Evolutionary conservation across 2,113 vertebrate genomes (phyloP), one percentile per base, ranked within the genome.

Genomic region (Australoheros scitulus): DNA sequence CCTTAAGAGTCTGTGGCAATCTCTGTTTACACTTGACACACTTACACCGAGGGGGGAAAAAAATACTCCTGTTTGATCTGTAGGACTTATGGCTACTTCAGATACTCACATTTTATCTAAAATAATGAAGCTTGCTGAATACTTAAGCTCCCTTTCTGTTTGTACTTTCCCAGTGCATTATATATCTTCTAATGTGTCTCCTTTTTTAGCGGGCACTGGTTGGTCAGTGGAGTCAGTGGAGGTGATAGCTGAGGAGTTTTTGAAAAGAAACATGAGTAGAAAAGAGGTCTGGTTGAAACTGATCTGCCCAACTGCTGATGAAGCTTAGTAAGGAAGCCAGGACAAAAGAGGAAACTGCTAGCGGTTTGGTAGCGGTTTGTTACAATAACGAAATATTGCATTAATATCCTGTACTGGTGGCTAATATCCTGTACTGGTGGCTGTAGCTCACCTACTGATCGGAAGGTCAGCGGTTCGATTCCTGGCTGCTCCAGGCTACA

Each of bases 231-330:
- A 50, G 15, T 70, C 43, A 2, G 65, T 20, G 18, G 15, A 0
- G 43, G 52, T 70, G 43, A 32, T 3, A 0, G 18, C 6, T 70
- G 29, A 70, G 1, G 10, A 1, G 43, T 13, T 72, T 52, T 72
- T 52, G 15, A 72, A 52, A 52, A 11, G 43, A 52, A 70, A 72
- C 24, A 52, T 52, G 65, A 52, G 65, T 52, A 72, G 65, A 52
- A 13, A 11, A 3, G 43, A 72, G 65, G 65, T 24, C 65, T 52
- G 6, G 65, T 11, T 52, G 65, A 72, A 72, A 29, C 15, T 8
- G 65, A 70, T 70, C 43, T 20, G 6, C 24, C 1, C 3, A 3
- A 20, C 10, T 2, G 6, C 65, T 72, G 29, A 50, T 70, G 17
- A 70, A 7, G 64, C 64, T 70, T 70, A 18, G 14, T 50, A 29